Conservation (phyloP, 1,140 invertebrate genomes). For the Agraylea sexmaculata region DNA sequence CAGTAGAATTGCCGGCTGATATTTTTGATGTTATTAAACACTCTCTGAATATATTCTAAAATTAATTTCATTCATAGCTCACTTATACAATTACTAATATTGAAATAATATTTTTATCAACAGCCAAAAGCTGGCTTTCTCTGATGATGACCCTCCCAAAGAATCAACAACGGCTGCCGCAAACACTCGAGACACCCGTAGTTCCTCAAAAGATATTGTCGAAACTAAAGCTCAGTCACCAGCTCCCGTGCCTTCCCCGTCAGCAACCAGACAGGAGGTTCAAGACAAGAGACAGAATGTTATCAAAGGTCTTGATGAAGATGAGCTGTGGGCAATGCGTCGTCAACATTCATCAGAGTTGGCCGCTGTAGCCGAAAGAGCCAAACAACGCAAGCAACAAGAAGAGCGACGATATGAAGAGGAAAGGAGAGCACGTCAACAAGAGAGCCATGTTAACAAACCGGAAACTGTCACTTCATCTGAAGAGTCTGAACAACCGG, state of each 20-base stretch:
- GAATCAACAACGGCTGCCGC: conserved; percentile 1
- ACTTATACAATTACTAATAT: no score
- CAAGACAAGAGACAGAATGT: conserved; percentile 1
- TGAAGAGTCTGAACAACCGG: not conserved
- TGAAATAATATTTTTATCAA: no score
- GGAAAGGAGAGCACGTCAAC: conserved; percentile 37
- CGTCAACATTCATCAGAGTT: conserved; percentile 31
- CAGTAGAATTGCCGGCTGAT: no score
- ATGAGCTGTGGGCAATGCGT: conserved; percentile 16
- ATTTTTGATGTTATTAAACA: no score
- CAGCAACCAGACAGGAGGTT: not conserved
- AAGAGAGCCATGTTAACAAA: conserved; percentile 20
- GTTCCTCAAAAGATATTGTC: conserved; percentile 6
- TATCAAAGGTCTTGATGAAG: conserved; percentile 14
- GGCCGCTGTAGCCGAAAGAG: conserved; percentile 58
- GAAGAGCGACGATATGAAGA: conserved; percentile 66
- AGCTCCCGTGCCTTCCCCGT: not conserved
- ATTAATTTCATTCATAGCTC: no score
- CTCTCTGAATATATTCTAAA: no score
- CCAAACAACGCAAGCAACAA: conserved; percentile 65
- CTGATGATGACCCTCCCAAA: conserved; percentile 64
- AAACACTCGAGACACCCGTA: not conserved
- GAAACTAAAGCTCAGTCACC: conserved; percentile 3
- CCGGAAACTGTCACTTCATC: not conserved
- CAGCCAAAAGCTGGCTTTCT: conserved; percentile 85